Base-by-base conservation (phyloP, 2,888 invertebrate species). In the Dorcus parallelipipedus region DNA sequence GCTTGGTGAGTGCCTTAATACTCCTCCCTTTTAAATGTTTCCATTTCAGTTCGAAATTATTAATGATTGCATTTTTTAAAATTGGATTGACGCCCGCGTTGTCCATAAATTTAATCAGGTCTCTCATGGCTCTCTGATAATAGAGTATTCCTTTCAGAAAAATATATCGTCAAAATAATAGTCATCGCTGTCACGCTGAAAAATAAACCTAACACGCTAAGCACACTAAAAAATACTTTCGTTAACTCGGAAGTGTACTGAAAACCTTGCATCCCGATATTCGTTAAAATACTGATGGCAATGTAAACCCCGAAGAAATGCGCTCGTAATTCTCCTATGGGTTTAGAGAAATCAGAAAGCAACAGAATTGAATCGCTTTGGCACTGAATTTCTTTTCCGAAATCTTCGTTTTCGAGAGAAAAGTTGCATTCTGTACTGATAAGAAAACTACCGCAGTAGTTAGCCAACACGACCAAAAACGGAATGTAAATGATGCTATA, bases 401-500 rank as follows among this genome's bases (percentile, higher is more conserved):
- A 51, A 38, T 51, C n/a, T 3, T 23, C 14, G 14, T 49, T 42
- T 4, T 33, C 3, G 3, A 39, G 14, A 23, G 42, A 40, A 33
- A 47, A 56, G 3, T 45, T 47, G 26, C 63, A 63, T 23, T 40
- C 54, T 2, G 45, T 17, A 14, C 52, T 43, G 39, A 63, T 52
- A 17, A 60, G 20, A 9, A 63, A 39, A 26, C 58, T 60, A 5
- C 60, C 52, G 9, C 43, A 26, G n/a, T 56, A 41, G 52, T 58
- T 62, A 42, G 56, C 56, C n/a, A 64, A 17, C 7, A 67, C 49
- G 17, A 62, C 2, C 8, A 58, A 52, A 10, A 62, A 17, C 3
- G 63, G 61, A 23, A 63, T 10, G 49, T 60, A 61, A 45, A 57
- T 61, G 4, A 63, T 17, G 9, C 62, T 54, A 26, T 55, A 51